Base-by-base conservation (phyloP, 2,797 vertebrate genomes). In the Odontamblyopus lacepedii region DNA sequence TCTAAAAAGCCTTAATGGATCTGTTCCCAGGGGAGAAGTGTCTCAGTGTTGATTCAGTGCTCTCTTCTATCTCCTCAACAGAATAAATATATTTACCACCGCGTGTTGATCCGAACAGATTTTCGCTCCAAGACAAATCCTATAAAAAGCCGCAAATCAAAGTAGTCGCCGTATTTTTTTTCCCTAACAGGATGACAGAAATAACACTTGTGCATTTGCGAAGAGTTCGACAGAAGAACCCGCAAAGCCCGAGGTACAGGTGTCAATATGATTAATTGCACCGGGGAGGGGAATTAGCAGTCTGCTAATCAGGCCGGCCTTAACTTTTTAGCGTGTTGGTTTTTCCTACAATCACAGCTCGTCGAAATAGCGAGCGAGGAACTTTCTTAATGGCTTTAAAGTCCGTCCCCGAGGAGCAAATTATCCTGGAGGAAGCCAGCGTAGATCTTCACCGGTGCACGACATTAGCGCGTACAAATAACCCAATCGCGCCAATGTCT, bases 241-340 rank as follows among this genome's bases (percentile, higher is more conserved):
- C 12, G 59, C 55, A 71, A 85, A 78, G 83, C 78, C 82, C 44
- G 76, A 74, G 77, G 78, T 84, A 78, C 85, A 87, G 81, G 87
- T 87, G 89, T 90, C 91, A 90, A 68, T 81, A 89, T 94, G 92
- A 94, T 93, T 89, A 91, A 92, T 93, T 87, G 84, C 88, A 79
- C 74, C 71, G 27, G 84, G 80, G 84, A 85, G 76, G 48, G 79
- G 90, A 92, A 92, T 93, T 94, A 90, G 89, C 92, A 92, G 87
- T 68, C 81, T 81, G 86, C 88, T 92, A 93, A 94, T 94, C 93
- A 93, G 89, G 84, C 88, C 79, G 81, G 84, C 85, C 88, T 88
- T 85, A 81, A 72, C 83, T 91, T 93, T 89, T 65, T 86, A 86
- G 92, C 92, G 87, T 91, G 89, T 93, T 92, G 82, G 89, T 92